Evolutionary conservation across 2,797 vertebrate genomes (phyloP), one percentile per base, ranked within the genome.

Genomic region (Acanthornis magna): DNA sequence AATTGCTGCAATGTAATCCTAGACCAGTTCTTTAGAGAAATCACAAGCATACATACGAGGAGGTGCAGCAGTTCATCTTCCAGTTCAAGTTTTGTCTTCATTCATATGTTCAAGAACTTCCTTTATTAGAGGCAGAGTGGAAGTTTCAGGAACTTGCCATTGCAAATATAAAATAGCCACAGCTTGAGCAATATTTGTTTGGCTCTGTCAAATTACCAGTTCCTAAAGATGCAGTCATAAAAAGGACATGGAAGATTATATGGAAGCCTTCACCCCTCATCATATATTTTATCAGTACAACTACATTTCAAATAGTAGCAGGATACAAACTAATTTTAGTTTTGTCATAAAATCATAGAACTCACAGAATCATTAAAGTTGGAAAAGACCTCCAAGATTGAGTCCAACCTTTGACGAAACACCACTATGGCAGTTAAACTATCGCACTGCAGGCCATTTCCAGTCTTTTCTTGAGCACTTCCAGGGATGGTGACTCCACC

Each of bases 331-430:
- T 0, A 1, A 57, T 65, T 71, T 80, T 18, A 57, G 1, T 43
- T 85, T 82, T 68, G 26, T 36, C 19, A 43, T 13, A 40, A 70
- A 58, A 26, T 40, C 25, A 40, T 7, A 34, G 51, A 47, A 72
- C 27, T 77, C 8, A 34, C 4, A 19, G 21, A 40, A 40, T 30
- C n/a, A 45, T 57, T 71, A 45, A 45, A 3, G 10, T 40, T 40
- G 29, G 20, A 40, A 57, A 89, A 53, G 14, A 45, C 2, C 29
- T 40, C 45, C 38, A 27, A 45, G 10, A 22, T 26, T 0, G 0
- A n/a, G n/a, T 23, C 38, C 29, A 71, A 13, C 4, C 17, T 63
- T 51, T 58, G 27, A 51, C 0, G 0, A 34, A 89, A 53, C 25
- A 45, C 13, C 20, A 11, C 7, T n/a, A 5, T 10, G 20, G 6